A percentile compares a stretch with the other conserved stretches of the same genome.
phyloP scores from a whole-genome alignment of 2,888 invertebrate genomes.

The Macrostomum cliftonense region DNA sequence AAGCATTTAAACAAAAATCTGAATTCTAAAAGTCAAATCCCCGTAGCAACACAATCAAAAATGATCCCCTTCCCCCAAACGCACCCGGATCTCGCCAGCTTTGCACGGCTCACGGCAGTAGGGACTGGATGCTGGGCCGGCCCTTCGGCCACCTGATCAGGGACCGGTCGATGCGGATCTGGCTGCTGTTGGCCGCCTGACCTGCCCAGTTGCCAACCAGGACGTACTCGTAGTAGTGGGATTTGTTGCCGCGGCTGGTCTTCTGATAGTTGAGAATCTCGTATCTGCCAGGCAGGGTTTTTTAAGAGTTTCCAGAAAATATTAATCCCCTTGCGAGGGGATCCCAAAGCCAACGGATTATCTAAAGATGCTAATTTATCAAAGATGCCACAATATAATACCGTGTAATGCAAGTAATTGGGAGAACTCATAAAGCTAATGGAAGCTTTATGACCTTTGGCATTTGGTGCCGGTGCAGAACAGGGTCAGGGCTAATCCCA shows the following conservation, averaged over 20 bases:
- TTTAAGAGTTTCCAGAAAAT: not conserved
- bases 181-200: conserved; percentile 40
- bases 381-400: too few species aligned
- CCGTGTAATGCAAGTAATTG: too few species aligned
- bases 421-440: too few species aligned
- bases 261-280: conserved; percentile 57
- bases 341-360: too few species aligned
- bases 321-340: too few species aligned
- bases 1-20: too few species aligned
- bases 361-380: too few species aligned
- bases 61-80: conserved; percentile 15
- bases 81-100: conserved; percentile 47
- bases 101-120: conserved; percentile 52
- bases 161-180: conserved; percentile 19
- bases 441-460: too few species aligned
- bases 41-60: not conserved
- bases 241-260: conserved; percentile 15
- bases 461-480: too few species aligned
- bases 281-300: conserved; percentile 42
- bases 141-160: conserved; percentile 25
- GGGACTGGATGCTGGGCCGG: conserved; percentile 36
- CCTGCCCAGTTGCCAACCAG: conserved; percentile 48
- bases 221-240: conserved; percentile 47
- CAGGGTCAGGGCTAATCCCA: too few species aligned
- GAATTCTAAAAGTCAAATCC: not conserved